A percentile compares a stretch with the other conserved stretches of the same genome.
These are phyloP conservation scores for Thelohanellus kitauei DNA, from an alignment of 30 jellyfish, hydroid and myxozoan species.

Conservation along the genomic window DNA sequence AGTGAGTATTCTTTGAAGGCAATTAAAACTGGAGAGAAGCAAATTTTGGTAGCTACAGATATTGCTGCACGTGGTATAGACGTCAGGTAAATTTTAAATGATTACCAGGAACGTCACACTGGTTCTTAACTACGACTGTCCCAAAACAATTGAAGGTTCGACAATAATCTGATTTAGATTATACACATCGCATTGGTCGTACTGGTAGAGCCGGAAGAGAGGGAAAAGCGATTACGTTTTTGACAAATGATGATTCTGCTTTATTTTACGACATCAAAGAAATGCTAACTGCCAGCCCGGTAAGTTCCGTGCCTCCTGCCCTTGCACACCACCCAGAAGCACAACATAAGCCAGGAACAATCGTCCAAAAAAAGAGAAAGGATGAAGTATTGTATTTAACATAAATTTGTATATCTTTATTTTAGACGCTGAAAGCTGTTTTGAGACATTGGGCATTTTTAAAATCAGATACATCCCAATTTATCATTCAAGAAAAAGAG, in stretches of 20 bases:
- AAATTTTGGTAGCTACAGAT: slow-evolving; percentile 81
- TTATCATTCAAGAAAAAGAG: too few relatives aligned
- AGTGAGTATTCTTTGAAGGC: slow-evolving; percentile 57
- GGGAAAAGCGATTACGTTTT: slow-evolving; percentile 75
- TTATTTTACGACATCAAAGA: slow-evolving; percentile 58
- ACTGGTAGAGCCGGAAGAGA: slow-evolving; percentile 96
- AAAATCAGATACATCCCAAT: too few relatives aligned
- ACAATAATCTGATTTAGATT: slow-evolving; percentile 8
- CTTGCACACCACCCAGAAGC: slow-evolving; percentile 86
- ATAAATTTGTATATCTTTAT: too few relatives aligned
- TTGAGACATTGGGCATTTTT: too few relatives aligned
- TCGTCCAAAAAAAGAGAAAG: slow-evolving; percentile 46
- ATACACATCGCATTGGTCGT: slow-evolving; percentile 96
- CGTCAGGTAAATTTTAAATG: slow-evolving; percentile 23
- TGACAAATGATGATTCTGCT: slow-evolving; percentile 48
- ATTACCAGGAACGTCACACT: slow-evolving; percentile 51
- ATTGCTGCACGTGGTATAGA: slow-evolving; percentile 99
- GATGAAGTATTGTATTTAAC: slow-evolving; percentile 17
- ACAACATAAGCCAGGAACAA: slow-evolving; percentile 96
- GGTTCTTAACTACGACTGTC: slow-evolving; percentile 82
- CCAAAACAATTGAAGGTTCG: slow-evolving; percentile 56
- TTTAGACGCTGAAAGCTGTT: too few relatives aligned
- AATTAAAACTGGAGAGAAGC: slow-evolving; percentile 48
- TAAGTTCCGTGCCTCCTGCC: slow-evolving; percentile 57
- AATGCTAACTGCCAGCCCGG: slow-evolving; percentile 51